phyloP scores from a whole-genome alignment of 2,113 vertebrate genomes.

The Donacobius atricapilla region DNA sequence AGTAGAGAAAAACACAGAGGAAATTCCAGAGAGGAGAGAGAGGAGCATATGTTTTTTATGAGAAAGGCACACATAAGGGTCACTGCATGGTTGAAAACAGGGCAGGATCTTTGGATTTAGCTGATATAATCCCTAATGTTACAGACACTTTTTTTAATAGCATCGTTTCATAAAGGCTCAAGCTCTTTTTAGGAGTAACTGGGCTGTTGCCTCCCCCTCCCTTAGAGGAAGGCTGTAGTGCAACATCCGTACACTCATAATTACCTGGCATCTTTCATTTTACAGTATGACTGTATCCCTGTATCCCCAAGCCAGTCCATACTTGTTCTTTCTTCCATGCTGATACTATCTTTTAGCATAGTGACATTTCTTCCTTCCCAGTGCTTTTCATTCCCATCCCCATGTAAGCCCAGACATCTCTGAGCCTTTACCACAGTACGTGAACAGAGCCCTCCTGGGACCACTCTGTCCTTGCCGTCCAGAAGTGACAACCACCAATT shows the following conservation, averaged over 20 bases:
- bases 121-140: neutral
- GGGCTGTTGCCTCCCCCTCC: neutral
- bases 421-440: neutral
- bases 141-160: neutral
- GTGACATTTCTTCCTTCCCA: neutral
- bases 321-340: neutral
- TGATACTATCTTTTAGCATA: neutral
- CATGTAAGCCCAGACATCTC: neutral
- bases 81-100: neutral
- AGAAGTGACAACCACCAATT: neutral
- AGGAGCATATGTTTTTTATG: neutral
- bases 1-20: neutral
- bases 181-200: neutral
- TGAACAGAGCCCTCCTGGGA: neutral
- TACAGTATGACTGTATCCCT: neutral
- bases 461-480: neutral
- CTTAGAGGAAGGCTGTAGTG: neutral
- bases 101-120: conserved; percentile 11
- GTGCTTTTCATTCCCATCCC: neutral
- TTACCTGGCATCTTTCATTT: neutral
- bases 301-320: neutral
- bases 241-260: neutral
- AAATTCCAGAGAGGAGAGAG: neutral
- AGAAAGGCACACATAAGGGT: neutral
- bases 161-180: neutral